Evolutionary conservation across 2,888 invertebrate genomes (phyloP).

Genomic region (Resseliella maxima): DNA sequence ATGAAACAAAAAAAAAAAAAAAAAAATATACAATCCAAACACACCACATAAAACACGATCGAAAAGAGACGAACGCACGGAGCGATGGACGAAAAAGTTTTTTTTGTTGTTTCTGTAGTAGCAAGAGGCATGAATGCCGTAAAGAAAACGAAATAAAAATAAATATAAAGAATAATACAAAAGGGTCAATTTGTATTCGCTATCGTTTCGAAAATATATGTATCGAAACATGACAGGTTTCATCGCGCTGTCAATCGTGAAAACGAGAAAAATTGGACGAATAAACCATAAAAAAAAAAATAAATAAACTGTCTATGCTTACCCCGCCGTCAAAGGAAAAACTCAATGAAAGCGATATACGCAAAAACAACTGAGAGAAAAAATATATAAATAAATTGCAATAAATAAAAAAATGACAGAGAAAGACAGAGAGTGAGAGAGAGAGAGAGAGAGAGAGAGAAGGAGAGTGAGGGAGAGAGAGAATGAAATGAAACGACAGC

Average conservation of each 20-base stretch:
- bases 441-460: not conserved
- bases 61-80: not conserved
- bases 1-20: not conserved
- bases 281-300: conserved; percentile 34
- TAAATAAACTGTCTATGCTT: conserved; percentile 11
- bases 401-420: not conserved
- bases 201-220: not conserved
- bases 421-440: not conserved
- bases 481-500: too few species aligned
- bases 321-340: conserved; percentile 35
- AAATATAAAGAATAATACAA: conserved; percentile 33
- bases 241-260: conserved; percentile 38
- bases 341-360: conserved; percentile 44
- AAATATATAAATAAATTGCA: conserved; percentile 30
- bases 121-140: not conserved
- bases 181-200: conserved; percentile 48
- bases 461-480: not conserved
- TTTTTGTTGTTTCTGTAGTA: too few species aligned
- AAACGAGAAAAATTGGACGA: conserved; percentile 3
- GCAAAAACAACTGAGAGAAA: conserved; percentile 7
- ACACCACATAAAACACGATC: not conserved
- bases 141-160: conserved; percentile 40
- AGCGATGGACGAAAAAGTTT: too few species aligned
- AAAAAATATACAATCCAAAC: not conserved
- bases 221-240: conserved; percentile 27